Conservation (phyloP, 2,113 vertebrate species). For the Microtus richardsoni region DNA sequence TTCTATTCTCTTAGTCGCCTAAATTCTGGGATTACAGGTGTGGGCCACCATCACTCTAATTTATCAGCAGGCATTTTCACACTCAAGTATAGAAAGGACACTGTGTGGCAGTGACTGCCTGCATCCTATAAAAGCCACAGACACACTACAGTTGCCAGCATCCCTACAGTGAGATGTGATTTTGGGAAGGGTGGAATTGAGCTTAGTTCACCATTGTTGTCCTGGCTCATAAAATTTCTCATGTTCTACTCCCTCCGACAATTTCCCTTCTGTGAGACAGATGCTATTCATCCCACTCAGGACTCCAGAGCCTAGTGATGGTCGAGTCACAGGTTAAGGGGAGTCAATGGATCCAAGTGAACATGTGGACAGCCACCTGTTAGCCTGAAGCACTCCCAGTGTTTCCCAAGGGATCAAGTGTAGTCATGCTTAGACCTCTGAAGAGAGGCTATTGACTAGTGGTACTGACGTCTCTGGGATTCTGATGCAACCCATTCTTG, state of each 20-base stretch:
- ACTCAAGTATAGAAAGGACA: not conserved
- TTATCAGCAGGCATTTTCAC: not conserved
- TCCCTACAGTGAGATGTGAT: not conserved
- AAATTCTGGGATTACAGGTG: not conserved
- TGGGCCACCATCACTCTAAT: not conserved
- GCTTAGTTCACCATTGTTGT: not conserved
- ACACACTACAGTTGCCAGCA: not conserved
- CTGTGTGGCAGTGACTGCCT: not conserved
- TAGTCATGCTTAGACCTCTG: not conserved
- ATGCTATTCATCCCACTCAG: fast-evolving
- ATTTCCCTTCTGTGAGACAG: not conserved
- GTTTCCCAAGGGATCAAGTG: not conserved
- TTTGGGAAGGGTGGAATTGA: not conserved
- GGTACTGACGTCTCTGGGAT: not conserved
- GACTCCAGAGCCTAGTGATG: not conserved
- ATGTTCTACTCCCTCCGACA: too few relatives aligned
- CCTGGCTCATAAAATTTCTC: not conserved
- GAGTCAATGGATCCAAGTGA: fast-evolving
- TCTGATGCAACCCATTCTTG: not conserved
- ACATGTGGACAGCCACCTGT: not conserved
- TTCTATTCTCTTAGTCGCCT: not conserved
- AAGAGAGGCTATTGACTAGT: not conserved
- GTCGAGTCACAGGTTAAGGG: not conserved
- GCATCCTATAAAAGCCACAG: not conserved
- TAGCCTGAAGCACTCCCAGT: not conserved